Percentiles rank a stretch among this genome's conserved stretches.
Conservation (phyloP, 1,140 invertebrate species). For the Brachionus angularis region DNA sequence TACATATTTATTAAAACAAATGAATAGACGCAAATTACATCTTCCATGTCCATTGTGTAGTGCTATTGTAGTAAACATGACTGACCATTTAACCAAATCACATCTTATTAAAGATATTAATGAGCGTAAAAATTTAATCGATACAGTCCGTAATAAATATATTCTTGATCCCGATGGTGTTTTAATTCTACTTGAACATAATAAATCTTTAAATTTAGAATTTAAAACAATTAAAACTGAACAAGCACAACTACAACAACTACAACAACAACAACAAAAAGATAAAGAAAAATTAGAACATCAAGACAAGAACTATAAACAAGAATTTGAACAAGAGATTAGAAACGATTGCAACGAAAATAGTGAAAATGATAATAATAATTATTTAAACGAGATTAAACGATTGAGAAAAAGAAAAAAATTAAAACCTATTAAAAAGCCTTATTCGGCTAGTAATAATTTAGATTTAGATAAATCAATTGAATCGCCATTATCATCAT, state of each 20-base stretch:
- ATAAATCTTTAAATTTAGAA: slow-evolving; percentile 3
- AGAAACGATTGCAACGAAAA: not conserved
- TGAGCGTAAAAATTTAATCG: slow-evolving; percentile 16
- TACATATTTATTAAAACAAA: slow-evolving; percentile 28
- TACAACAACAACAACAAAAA: too few relatives aligned
- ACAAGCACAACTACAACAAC: not conserved
- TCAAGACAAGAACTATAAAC: too few relatives aligned
- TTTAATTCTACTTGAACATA: not conserved
- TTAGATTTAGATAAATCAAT: too few relatives aligned
- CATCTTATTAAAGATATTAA: slow-evolving; percentile 40
- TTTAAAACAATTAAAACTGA: not conserved
- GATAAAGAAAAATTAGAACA: too few relatives aligned
- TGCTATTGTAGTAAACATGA: slow-evolving; percentile 22
- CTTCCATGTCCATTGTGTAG: slow-evolving; percentile 21
- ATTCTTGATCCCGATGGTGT: slow-evolving; percentile 24
- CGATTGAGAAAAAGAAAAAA: slow-evolving; percentile 3
- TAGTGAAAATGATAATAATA: not conserved
- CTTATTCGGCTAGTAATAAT: not conserved
- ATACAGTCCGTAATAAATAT: slow-evolving; percentile 28
- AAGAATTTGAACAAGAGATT: not conserved
- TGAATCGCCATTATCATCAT: too few relatives aligned
- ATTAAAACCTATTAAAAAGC: slow-evolving; percentile 14
- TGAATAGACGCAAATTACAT: slow-evolving; percentile 38
- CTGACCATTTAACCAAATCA: slow-evolving; percentile 26
- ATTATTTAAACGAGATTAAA: not conserved